Conservation (phyloP, 1,140 invertebrate species). For the Callitettix versicolor region DNA sequence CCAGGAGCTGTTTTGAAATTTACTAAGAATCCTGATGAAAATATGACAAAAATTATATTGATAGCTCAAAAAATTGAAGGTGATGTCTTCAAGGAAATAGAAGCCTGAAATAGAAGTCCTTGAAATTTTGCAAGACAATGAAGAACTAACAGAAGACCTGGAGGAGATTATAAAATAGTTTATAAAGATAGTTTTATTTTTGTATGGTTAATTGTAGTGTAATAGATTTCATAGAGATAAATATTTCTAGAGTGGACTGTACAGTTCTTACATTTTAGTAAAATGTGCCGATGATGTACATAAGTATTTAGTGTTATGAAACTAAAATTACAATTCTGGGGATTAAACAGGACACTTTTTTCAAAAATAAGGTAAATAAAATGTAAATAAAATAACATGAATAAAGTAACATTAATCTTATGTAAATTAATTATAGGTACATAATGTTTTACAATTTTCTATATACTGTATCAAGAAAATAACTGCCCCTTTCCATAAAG, state of each 20-base stretch:
- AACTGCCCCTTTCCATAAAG: too few relatives aligned
- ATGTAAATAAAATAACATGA: background rate
- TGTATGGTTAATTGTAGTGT: background rate
- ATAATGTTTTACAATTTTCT: too few relatives aligned
- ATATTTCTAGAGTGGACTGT: background rate
- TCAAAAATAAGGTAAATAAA: background rate
- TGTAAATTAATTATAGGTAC: too few relatives aligned
- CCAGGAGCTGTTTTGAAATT: constrained; percentile 4
- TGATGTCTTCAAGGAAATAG: background rate
- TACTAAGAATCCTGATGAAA: background rate
- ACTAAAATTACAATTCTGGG: too few relatives aligned
- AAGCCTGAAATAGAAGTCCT: background rate
- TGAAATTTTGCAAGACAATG: background rate
- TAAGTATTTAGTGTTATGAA: background rate
- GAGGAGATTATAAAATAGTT: background rate
- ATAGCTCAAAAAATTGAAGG: background rate
- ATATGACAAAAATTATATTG: background rate
- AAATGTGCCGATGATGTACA: background rate
- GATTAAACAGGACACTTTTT: too few relatives aligned
- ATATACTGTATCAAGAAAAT: too few relatives aligned
- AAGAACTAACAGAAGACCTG: too few relatives aligned
- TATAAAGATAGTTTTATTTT: background rate
- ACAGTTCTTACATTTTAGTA: background rate
- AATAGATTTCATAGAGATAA: background rate
- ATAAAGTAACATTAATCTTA: background rate